A percentile compares a stretch with the other conserved stretches of the same genome.
Evolutionary conservation across 2,888 invertebrate species (phyloP).

Genomic region (Leptura quadrifasciata): DNA sequence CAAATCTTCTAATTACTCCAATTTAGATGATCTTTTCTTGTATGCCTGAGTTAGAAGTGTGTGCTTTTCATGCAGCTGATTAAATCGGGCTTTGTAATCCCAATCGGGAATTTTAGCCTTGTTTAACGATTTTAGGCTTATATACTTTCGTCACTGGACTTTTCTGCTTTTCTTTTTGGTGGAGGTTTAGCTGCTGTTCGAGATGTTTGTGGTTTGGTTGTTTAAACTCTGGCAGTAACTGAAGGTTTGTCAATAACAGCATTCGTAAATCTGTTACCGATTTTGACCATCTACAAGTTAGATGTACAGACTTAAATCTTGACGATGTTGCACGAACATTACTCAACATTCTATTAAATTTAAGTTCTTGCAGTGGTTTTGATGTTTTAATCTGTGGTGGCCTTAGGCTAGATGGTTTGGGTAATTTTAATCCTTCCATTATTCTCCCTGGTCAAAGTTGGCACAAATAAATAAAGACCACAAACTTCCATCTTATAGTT

Average conservation of each 20-base stretch:
- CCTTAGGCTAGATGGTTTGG: too few species aligned
- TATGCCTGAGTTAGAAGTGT: slow-evolving; percentile 62
- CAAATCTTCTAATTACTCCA: slow-evolving; percentile 35
- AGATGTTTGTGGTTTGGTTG: not conserved
- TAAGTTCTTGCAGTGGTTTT: too few species aligned
- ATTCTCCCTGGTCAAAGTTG: too few species aligned
- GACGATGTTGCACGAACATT: not conserved
- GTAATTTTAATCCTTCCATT: too few species aligned
- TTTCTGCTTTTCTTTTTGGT: slow-evolving; percentile 31
- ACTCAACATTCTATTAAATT: too few species aligned
- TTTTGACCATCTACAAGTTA: not conserved
- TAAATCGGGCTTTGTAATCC: slow-evolving; percentile 77
- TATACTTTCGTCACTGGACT: slow-evolving; percentile 49
- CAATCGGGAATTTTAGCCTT: slow-evolving; percentile 60
- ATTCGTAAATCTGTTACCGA: slow-evolving; percentile 1
- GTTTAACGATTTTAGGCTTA: slow-evolving; percentile 58
- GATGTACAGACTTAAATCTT: not conserved
- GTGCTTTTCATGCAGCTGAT: slow-evolving; percentile 79
- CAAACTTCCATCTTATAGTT: too few species aligned
- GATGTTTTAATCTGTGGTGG: too few species aligned
- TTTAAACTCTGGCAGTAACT: not conserved
- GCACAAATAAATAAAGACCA: too few species aligned
- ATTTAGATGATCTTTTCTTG: not conserved
- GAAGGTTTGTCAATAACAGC: not conserved
- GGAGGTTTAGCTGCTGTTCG: not conserved